phyloP scores from a whole-genome alignment of 2,797 vertebrate species.

The Labroides dimidiatus region DNA sequence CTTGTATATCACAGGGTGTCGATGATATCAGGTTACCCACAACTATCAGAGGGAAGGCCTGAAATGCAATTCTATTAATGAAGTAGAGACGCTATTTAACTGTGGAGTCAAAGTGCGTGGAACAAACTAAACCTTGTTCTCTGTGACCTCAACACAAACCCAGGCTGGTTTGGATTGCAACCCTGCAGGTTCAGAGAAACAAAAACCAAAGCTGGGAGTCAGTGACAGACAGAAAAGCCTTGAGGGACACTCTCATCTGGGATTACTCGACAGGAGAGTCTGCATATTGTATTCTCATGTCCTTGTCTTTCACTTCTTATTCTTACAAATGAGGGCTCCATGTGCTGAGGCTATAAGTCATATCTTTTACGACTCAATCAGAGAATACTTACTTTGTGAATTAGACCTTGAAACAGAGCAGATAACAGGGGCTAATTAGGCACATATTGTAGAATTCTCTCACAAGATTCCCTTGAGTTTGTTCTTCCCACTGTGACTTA shows the following conservation, averaged over 20 bases:
- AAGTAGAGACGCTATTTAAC: slow-evolving; percentile 11
- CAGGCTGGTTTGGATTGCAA: slow-evolving; percentile 51
- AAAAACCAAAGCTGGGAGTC: slow-evolving; percentile 56
- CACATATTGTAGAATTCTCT: no score
- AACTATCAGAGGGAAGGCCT: slow-evolving; percentile 11
- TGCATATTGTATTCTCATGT: slow-evolving; percentile 52
- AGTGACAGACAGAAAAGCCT: slow-evolving; percentile 40
- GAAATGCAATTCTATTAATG: slow-evolving; percentile 39
- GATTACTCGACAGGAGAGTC: slow-evolving; percentile 54
- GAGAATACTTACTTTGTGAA: slow-evolving; percentile 1
- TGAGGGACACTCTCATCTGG: slow-evolving; percentile 44
- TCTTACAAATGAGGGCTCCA: slow-evolving; percentile 42
- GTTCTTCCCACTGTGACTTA: no score
- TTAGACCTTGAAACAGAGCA: no score
- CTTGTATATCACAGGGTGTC: slow-evolving; percentile 5
- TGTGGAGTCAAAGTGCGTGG: slow-evolving; percentile 45
- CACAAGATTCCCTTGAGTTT: no score
- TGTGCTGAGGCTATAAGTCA: slow-evolving; percentile 33
- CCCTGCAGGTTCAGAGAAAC: slow-evolving; percentile 56
- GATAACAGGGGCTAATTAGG: no score
- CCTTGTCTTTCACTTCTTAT: slow-evolving; percentile 39
- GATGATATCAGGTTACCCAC: slow-evolving; percentile 27
- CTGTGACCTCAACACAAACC: slow-evolving; percentile 18
- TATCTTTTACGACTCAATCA: slow-evolving; percentile 46
- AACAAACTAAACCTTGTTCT: slow-evolving; percentile 31